These are phyloP conservation scores for Anodontia alba DNA, from an alignment of 2,888 invertebrate species.

Conservation along the genomic window DNA sequence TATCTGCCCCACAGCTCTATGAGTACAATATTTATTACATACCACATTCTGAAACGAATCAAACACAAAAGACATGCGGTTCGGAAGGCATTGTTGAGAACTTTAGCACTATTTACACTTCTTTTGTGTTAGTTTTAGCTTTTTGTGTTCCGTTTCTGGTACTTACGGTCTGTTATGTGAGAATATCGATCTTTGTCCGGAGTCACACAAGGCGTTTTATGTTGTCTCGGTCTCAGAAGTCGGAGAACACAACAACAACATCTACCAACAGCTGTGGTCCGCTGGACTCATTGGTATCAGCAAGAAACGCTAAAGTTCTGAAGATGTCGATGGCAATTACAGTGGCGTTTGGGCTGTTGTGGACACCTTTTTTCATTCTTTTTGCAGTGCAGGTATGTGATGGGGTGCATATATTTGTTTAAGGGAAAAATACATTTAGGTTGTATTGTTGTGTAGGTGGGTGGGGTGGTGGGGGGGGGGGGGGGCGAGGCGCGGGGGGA, in stretches of 20 bases:
- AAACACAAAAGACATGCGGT: constrained; percentile 42
- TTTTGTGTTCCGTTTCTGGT: constrained; percentile 46
- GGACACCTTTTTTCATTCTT: constrained; percentile 57
- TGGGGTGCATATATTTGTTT: no score
- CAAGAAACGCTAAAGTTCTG: constrained; percentile 35
- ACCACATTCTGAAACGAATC: constrained; percentile 21
- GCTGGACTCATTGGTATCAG: constrained; percentile 9
- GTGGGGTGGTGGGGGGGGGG: no score
- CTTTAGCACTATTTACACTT: constrained; percentile 58
- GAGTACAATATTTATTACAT: constrained; percentile 56
- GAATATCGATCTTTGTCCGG: constrained; percentile 34
- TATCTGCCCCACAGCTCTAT: constrained; percentile 62
- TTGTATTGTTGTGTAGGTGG: no score
- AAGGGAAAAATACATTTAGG: no score
- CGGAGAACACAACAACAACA: background rate
- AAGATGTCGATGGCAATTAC: constrained; percentile 44
- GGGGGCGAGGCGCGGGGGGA: no score
- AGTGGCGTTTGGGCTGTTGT: constrained; percentile 39
- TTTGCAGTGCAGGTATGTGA: constrained; percentile 55
- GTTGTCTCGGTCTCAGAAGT: background rate
- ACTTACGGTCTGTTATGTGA: constrained; percentile 44
- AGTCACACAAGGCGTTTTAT: constrained; percentile 33
- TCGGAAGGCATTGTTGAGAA: constrained; percentile 59
- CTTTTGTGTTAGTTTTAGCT: constrained; percentile 39
- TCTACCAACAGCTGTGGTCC: background rate